Conservation (phyloP, 1,140 invertebrate species). For the Acromyrmex heyeri region DNA sequence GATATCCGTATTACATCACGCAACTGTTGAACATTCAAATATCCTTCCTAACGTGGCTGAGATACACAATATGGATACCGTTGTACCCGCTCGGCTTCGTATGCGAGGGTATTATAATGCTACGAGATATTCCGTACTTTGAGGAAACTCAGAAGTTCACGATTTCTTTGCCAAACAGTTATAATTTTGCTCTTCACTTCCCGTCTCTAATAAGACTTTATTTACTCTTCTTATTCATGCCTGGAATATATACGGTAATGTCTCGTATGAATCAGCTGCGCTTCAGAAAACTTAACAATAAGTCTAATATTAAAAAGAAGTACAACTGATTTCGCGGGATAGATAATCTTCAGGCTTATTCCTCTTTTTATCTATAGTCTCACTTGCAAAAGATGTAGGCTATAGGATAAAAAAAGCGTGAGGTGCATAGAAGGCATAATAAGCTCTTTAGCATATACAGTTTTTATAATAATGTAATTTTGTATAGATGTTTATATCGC, state of each 20-base stretch:
- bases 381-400: neutral
- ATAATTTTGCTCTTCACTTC: slow-evolving; percentile 96
- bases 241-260: slow-evolving; percentile 92
- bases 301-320: slow-evolving; percentile 41
- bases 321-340: slow-evolving; percentile 45
- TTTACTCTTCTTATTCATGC: slow-evolving; percentile 91
- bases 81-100: slow-evolving; percentile 96
- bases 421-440: neutral
- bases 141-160: slow-evolving; percentile 94
- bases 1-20: slow-evolving; percentile 97
- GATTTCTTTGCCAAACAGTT: slow-evolving; percentile 92
- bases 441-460: neutral
- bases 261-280: slow-evolving; percentile 92
- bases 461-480: slow-evolving; percentile 19
- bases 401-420: slow-evolving; percentile 5
- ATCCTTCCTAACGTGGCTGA: slow-evolving; percentile 94
- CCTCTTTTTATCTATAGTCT: neutral
- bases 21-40: slow-evolving; percentile 92
- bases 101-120: slow-evolving; percentile 93
- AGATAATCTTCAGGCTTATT: neutral
- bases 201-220: slow-evolving; percentile 93
- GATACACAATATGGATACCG: slow-evolving; percentile 97
- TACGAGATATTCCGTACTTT: slow-evolving; percentile 95
- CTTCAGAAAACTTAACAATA: slow-evolving; percentile 87
- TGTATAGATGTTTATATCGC: slow-evolving; percentile 14